Conservation (phyloP, 2,113 vertebrate species). For the Chionis minor region DNA sequence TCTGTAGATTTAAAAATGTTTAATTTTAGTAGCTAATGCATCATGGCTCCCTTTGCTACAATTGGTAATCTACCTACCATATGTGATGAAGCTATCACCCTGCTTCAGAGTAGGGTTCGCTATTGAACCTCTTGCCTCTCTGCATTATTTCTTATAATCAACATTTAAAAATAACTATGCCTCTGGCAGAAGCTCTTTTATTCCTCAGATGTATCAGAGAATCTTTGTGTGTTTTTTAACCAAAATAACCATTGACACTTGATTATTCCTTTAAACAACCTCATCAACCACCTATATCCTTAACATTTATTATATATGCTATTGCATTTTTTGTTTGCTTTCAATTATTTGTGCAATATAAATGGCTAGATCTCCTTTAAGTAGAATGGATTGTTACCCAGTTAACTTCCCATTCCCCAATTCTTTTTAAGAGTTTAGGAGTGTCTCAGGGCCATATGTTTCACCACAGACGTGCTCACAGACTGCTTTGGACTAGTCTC, state of each 20-base stretch:
- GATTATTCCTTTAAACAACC: neutral
- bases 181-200: neutral
- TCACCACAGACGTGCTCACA: neutral
- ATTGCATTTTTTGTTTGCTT: neutral
- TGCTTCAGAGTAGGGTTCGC: neutral
- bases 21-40: neutral
- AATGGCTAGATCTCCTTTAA: neutral
- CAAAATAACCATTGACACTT: neutral
- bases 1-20: neutral
- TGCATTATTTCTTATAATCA: neutral
- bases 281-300: neutral
- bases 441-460: neutral
- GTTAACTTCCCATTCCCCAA: neutral
- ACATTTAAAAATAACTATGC: neutral
- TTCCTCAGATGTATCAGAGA: neutral
- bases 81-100: neutral
- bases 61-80: neutral
- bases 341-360: neutral
- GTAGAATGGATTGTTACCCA: neutral
- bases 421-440: neutral
- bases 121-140: neutral
- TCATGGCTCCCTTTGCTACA: neutral
- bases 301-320: neutral
- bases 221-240: neutral
- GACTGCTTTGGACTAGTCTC: neutral